Conservation (phyloP, 2,113 vertebrate species). For the Geococcyx californianus region DNA sequence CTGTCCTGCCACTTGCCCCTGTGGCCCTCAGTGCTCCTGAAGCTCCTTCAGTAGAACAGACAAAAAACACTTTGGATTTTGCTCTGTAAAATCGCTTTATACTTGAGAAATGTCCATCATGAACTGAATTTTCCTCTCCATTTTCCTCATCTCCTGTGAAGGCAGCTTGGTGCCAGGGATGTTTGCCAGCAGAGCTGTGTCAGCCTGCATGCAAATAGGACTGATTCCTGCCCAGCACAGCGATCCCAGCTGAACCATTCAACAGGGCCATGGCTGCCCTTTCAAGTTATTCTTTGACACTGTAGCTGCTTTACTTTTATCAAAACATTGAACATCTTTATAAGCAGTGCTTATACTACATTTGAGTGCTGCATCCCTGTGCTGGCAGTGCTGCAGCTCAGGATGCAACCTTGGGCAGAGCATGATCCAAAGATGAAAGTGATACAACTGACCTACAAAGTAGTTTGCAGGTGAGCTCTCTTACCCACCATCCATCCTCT, state of each 20-base stretch:
- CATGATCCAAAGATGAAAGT: background rate
- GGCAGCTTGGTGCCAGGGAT: background rate
- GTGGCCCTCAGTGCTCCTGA: background rate
- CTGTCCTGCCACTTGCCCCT: background rate
- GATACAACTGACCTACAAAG: background rate
- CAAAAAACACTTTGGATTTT: background rate
- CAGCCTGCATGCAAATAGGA: background rate
- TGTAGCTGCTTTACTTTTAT: background rate
- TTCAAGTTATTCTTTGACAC: background rate
- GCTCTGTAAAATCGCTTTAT: background rate
- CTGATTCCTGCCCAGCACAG: background rate
- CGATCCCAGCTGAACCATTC: background rate
- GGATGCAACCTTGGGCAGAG: background rate
- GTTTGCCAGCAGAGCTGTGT: background rate
- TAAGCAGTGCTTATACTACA: background rate
- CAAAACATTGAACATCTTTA: background rate
- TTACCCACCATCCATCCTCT: background rate
- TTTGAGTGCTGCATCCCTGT: accelerated
- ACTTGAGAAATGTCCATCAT: background rate
- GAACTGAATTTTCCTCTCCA: background rate
- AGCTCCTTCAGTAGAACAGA: background rate
- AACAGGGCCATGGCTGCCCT: accelerated
- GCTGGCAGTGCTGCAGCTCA: accelerated
- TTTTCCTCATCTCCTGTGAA: background rate
- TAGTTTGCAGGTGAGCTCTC: background rate